phyloP scores from a whole-genome alignment of 1,140 invertebrate species.

The Frieseomelitta varia region DNA sequence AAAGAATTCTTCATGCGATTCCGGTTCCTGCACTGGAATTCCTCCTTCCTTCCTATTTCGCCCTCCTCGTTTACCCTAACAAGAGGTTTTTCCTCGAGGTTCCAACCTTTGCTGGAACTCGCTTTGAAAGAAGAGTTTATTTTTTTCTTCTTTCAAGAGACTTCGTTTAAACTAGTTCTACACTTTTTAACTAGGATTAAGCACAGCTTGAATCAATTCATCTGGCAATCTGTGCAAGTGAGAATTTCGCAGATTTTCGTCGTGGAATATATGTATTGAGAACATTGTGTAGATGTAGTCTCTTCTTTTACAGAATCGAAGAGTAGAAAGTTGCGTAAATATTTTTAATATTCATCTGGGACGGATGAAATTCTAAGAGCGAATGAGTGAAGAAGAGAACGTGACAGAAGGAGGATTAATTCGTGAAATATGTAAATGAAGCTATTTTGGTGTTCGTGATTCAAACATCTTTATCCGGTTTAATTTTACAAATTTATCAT shows the following conservation, averaged over 20 bases:
- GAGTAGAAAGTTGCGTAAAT: not conserved
- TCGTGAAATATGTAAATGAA: not conserved
- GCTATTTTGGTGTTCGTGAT: not conserved
- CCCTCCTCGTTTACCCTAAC: not conserved
- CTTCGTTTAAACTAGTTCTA: not conserved
- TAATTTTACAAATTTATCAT: not conserved
- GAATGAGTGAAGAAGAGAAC: not conserved
- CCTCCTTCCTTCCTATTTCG: not conserved
- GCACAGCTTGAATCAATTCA: not conserved
- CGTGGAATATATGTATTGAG: not conserved
- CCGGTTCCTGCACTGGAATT: slow-evolving; percentile 1
- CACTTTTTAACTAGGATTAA: not conserved
- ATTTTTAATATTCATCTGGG: not conserved
- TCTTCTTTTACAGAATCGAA: not conserved
- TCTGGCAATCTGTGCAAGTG: not conserved
- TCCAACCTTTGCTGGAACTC: not conserved
- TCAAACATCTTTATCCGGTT: not conserved
- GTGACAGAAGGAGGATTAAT: not conserved
- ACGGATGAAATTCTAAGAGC: not conserved
- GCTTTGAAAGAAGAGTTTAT: not conserved
- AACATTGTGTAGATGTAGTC: not conserved
- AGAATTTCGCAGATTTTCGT: not conserved
- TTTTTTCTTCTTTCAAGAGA: no score
- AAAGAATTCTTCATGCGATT: slow-evolving; percentile 32
- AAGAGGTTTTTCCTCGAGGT: not conserved